Evolutionary conservation across 2,113 vertebrate species (phyloP).

Genomic region (Nerophis ophidion): DNA sequence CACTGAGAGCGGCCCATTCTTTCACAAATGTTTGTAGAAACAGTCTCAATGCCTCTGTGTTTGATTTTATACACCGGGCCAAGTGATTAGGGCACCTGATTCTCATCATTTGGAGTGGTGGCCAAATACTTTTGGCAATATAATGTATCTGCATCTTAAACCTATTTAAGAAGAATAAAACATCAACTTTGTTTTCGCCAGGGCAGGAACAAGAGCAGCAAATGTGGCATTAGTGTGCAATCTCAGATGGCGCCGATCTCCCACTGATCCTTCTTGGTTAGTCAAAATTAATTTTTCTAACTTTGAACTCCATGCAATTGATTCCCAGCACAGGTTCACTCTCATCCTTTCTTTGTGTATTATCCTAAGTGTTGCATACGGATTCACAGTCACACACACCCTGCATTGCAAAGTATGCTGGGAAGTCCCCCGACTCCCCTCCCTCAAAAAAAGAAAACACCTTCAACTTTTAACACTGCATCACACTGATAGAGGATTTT

Average conservation of each 20-base stretch:
- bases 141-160: too few relatives aligned
- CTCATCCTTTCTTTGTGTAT: not conserved
- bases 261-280: not conserved
- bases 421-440: not conserved
- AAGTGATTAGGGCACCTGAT: too few relatives aligned
- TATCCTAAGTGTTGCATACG: conserved; percentile 2
- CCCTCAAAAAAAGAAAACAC: not conserved
- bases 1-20: too few relatives aligned
- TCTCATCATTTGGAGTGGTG: too few relatives aligned
- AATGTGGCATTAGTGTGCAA: not conserved
- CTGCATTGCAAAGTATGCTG: not conserved
- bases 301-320: not conserved
- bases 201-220: not conserved
- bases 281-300: not conserved
- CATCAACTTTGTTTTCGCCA: too few relatives aligned
- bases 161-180: not conserved
- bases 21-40: too few relatives aligned
- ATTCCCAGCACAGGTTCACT: not conserved
- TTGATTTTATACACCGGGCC: too few relatives aligned
- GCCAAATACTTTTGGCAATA: too few relatives aligned
- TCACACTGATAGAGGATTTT: not conserved
- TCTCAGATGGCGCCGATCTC: not conserved
- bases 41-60: too few relatives aligned
- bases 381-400: not conserved
- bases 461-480: conserved; percentile 2